These are phyloP conservation scores for Temnopleurus reevesii DNA, from an alignment of 53 echinoderm and acorn worm species.

Conservation along the genomic window DNA sequence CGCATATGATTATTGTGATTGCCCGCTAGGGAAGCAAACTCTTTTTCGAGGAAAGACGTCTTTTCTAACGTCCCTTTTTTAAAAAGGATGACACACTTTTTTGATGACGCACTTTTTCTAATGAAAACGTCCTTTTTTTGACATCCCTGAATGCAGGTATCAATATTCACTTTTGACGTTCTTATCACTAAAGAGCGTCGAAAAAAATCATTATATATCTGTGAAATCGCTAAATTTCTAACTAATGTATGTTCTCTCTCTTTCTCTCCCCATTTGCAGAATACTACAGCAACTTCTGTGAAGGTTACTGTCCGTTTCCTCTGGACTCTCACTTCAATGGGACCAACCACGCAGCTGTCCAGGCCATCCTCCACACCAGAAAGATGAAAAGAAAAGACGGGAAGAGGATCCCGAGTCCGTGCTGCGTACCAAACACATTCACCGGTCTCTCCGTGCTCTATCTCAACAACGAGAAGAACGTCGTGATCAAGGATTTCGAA, in stretches of 20 bases:
- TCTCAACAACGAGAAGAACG: slow-evolving; percentile 78
- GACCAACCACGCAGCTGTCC: slow-evolving; percentile 97
- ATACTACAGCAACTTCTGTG: slow-evolving; percentile 91
- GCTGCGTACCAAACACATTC: slow-evolving; percentile 86
- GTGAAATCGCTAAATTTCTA: no score
- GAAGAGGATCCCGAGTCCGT: slow-evolving; percentile 68
- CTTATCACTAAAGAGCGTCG: no score
- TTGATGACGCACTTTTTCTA: no score
- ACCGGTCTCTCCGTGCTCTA: slow-evolving; percentile 85
- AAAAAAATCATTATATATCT: no score
- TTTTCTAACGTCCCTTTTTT: no score
- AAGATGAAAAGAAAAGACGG: slow-evolving; percentile 54
- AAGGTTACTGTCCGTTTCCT: slow-evolving; percentile 94
- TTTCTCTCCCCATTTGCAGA: slow-evolving; percentile 55
- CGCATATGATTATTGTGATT: no score
- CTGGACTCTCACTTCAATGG: slow-evolving; percentile 94
- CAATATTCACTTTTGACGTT: no score
- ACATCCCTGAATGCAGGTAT: no score
- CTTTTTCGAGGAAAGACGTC: no score
- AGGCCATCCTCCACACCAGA: slow-evolving; percentile 77
- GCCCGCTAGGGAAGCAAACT: no score
- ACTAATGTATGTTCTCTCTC: neutral
- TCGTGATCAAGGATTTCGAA: slow-evolving; percentile 93
- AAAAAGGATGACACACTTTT: no score
- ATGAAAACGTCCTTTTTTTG: no score